Evolutionary conservation across 2,797 vertebrate species (phyloP), one percentile per base, ranked within the genome.

Genomic region (Silurus aristotelis): DNA sequence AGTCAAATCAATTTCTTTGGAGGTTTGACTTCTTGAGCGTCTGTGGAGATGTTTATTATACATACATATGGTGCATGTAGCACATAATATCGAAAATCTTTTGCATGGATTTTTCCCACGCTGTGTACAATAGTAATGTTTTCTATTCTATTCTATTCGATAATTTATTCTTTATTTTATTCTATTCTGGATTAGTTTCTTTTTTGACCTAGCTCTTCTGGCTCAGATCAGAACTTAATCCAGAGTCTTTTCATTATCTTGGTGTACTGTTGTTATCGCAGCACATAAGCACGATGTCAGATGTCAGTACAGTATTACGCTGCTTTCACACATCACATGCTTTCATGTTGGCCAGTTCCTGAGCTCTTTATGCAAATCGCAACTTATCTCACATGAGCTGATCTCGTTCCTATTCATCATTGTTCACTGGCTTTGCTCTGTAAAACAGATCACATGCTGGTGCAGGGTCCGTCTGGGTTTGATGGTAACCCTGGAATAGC

Each of bases 331-430:
- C 56, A 27, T 77, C 82, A 80, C 58, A 38, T 71, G 48, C 61
- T 17, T 82, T 85, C 67, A 87, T 86, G 67, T 80, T 52, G 38
- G 25, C 19, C 22, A 84, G 77, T 77, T 58, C 80, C 66, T 64
- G 85, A 78, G 60, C 77, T 63, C 77, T 77, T 46, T 67, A 87
- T 78, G 85, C 81, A 87, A 89, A 89, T 83, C 38, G 31, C 12
- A 22, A 10, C 66, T 79, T 88, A 88, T 89, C 85, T 85, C 22
- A 17, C 27, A 80, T 31, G 7, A 20, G 76, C 55, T 56, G 66
- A 31, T 86, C 71, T 68, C 20, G 1, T 12, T 71, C 73, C 43
- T n/a, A 14, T 68, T 80, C 80, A 79, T 88, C 71, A 66, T 38
- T 83, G 81, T 82, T 84, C 64, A 79, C 73, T 81, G 63, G 80